A percentile compares a stretch with the other conserved stretches of the same genome.
These are phyloP conservation scores for Microchirus variegatus DNA, from an alignment of 2,797 vertebrate genomes.

Conservation along the genomic window DNA sequence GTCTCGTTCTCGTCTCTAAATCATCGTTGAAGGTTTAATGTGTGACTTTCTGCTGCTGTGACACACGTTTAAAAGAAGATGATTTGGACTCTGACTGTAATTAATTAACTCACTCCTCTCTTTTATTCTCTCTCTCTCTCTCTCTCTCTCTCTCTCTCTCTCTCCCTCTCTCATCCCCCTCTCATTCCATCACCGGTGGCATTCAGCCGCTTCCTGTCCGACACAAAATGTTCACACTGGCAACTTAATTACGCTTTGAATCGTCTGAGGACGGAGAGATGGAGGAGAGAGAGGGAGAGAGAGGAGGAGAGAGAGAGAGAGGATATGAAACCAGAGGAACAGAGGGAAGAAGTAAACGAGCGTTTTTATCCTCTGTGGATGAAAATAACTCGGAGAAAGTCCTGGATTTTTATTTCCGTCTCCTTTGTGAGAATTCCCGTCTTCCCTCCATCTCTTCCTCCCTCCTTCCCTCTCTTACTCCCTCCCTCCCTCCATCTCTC, in stretches of 20 bases:
- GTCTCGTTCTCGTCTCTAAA: no score
- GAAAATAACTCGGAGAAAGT: slow-evolving; percentile 8
- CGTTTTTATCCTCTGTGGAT: slow-evolving; percentile 2
- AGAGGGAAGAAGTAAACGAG: neutral
- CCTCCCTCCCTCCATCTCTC: slow-evolving; percentile 9
- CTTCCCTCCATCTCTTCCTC: neutral
- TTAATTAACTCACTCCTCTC: slow-evolving; percentile 83
- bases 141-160: slow-evolving; percentile 4
- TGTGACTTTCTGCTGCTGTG: no score
- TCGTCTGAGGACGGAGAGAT: slow-evolving; percentile 7
- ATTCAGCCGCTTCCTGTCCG: slow-evolving; percentile 38
- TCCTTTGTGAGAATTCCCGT: slow-evolving; percentile 12
- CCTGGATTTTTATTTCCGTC: neutral
- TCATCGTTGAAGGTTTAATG: no score
- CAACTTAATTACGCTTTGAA: slow-evolving; percentile 45
- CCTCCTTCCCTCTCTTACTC: neutral
- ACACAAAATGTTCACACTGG: slow-evolving; percentile 34
- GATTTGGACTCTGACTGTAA: slow-evolving; percentile 84
- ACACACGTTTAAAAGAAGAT: no score
- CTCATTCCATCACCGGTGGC: slow-evolving; percentile 17
- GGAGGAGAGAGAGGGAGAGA: slow-evolving; percentile 3
- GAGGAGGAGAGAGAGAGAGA: slow-evolving; percentile 10
- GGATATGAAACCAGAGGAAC: slow-evolving; percentile 10
- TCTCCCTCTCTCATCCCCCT: slow-evolving; percentile 8
- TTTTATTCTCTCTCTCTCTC: slow-evolving; percentile 15